Evolutionary conservation across 2,797 vertebrate species (phyloP).

Genomic region (Podarcis siculus): DNA sequence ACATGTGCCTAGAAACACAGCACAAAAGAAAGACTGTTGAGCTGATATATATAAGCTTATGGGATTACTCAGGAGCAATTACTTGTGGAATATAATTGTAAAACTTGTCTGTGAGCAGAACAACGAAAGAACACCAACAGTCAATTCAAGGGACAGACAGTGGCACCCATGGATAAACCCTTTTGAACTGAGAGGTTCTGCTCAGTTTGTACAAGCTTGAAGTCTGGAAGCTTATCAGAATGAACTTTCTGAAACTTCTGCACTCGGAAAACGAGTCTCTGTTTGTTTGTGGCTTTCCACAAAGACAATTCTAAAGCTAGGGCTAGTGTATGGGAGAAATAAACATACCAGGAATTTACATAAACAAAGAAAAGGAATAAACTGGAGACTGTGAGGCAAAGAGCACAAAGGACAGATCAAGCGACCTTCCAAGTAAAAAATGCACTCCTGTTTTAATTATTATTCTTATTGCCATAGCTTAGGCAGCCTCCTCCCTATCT

Average conservation of each 20-base stretch:
- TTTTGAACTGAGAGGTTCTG: not conserved
- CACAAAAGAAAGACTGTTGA: too few species aligned
- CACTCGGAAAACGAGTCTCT: not conserved
- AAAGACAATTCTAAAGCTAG: not conserved
- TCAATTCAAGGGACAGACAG: not conserved
- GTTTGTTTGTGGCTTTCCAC: not conserved
- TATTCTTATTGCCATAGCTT: too few species aligned
- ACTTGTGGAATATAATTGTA: not conserved
- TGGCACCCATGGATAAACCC: not conserved
- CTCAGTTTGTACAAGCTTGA: not conserved
- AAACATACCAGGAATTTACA: not conserved
- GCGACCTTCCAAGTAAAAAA: not conserved
- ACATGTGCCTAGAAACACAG: too few species aligned
- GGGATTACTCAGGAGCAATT: not conserved
- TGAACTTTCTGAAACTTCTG: conserved; percentile 5
- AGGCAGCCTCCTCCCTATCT: not conserved
- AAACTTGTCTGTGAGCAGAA: not conserved
- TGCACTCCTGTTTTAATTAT: not conserved
- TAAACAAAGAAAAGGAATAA: not conserved
- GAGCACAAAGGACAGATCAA: not conserved
- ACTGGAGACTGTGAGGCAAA: not conserved
- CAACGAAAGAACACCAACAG: not conserved
- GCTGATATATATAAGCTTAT: not conserved
- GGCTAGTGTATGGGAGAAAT: not conserved
- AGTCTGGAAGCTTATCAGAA: not conserved